These are phyloP conservation scores for Osmerus mordax DNA, from an alignment of 2,113 vertebrate genomes.

Conservation along the genomic window DNA sequence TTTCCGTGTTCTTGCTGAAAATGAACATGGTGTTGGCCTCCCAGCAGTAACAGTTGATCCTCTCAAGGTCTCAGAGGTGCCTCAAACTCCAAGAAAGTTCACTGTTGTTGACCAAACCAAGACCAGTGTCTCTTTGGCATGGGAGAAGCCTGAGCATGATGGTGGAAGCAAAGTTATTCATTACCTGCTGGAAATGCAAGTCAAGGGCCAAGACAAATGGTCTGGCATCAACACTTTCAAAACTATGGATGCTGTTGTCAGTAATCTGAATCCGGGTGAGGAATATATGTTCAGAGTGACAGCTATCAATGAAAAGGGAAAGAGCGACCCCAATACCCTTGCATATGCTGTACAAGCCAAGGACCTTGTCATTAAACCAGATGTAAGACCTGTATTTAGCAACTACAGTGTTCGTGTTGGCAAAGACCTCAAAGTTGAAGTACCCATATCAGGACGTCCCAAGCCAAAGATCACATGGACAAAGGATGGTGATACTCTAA, in stretches of 20 bases:
- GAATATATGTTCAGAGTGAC: conserved; percentile 94
- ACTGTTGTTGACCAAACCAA: conserved; percentile 91
- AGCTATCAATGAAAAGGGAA: conserved; percentile 96
- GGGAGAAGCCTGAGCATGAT: conserved; percentile 95
- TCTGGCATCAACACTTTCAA: conserved; percentile 88
- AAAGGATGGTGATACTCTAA: conserved; percentile 86
- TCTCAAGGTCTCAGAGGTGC: conserved; percentile 94
- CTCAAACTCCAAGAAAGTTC: conserved; percentile 90
- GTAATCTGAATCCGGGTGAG: conserved; percentile 87
- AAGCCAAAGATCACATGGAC: conserved; percentile 88
- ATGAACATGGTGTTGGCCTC: conserved; percentile 89
- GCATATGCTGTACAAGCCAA: conserved; percentile 90
- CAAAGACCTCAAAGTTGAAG: conserved; percentile 87
- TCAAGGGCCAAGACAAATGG: conserved; percentile 92
- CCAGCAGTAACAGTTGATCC: conserved; percentile 85
- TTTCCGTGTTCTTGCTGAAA: conserved; percentile 92
- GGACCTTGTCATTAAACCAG: conserved; percentile 92
- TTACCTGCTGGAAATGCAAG: conserved; percentile 93
- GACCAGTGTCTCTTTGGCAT: conserved; percentile 90
- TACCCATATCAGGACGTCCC: conserved; percentile 90
- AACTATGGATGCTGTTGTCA: conserved; percentile 84
- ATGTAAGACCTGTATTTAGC: conserved; percentile 87
- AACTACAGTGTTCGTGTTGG: conserved; percentile 90
- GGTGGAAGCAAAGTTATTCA: conserved; percentile 94
- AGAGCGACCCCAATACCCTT: conserved; percentile 91